Base-by-base conservation (phyloP, 2,797 vertebrate species). In the Synaphobranchus kaupii region DNA sequence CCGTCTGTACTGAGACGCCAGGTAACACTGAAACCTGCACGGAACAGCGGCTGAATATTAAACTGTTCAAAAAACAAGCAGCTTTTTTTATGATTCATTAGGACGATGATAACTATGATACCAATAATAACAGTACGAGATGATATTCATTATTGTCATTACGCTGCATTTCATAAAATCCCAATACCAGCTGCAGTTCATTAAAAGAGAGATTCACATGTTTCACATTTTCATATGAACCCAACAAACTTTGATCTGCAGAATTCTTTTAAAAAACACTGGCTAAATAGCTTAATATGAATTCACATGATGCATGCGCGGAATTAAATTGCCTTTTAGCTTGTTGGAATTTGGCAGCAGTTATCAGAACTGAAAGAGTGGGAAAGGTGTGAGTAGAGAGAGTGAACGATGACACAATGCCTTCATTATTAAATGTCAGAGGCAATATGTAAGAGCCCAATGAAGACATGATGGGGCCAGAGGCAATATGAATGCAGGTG, bases 391-490 rank as follows among this genome's bases (percentile, higher is more conserved):
- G 63, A 9, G n/a, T 8, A 20, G 58, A 68, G 22, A 31, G 10
- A 73, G 68, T 20, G 25, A 15, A 31, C 31, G 12, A n/a, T 34
- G 68, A 12, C 68, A 73, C 68, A 73, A 73, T 73, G 68, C 3
- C 28, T 73, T 34, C 9, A 34, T 73, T 73, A 73, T 73, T 34
- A 73, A 73, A 73, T 73, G 68, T 73, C 68, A 73, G 68, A 73
- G 68, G 28, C 13, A 31, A 73, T 34, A 17, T 73, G 68, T 15
- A 73, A 31, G 31, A 73, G 13, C 28, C 28, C 31, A 9, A 15
- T 73, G 68, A 73, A 73, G 68, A 73, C 68, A 73, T 10, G 68
- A 73, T 31, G 68, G 31, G 31, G 31, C 68, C 10, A 5, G 68
- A 73, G 68, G 28, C 68, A 4, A 73, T 73, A 34, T 34, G 15